phyloP scores from a whole-genome alignment of 2,797 vertebrate species.

The Cossypha polioptera region DNA sequence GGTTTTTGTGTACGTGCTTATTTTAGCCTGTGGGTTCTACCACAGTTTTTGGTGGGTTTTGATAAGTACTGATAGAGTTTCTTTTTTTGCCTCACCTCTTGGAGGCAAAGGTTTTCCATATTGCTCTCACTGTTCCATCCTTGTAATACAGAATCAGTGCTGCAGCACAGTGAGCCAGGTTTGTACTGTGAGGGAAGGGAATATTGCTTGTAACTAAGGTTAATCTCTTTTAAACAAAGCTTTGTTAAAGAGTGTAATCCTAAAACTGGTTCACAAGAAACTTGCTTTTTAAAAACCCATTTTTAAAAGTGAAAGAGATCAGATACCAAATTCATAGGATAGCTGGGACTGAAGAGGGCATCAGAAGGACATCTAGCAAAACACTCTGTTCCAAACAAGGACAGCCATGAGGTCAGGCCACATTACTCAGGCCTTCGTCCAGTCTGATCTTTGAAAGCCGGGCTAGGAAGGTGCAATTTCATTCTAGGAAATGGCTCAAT shows the following conservation, averaged over 20 bases:
- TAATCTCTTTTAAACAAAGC: conserved; percentile 33
- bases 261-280: not conserved
- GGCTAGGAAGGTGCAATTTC: not conserved
- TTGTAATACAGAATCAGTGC: not conserved
- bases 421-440: not conserved
- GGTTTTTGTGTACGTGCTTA: not conserved
- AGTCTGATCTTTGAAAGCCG: not conserved
- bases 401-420: not conserved
- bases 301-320: not conserved
- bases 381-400: not conserved
- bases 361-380: not conserved
- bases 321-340: not conserved
- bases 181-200: not conserved
- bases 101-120: not conserved
- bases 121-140: not conserved
- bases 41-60: not conserved
- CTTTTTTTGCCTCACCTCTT: not conserved
- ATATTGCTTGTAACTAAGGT: not conserved
- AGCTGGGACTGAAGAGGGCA: not conserved
- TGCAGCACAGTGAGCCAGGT: not conserved
- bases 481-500: not conserved
- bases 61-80: not conserved
- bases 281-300: not conserved
- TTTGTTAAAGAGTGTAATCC: not conserved
- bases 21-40: not conserved